Conservation (phyloP, 2,113 vertebrate genomes). For the Platichthys stellatus region DNA sequence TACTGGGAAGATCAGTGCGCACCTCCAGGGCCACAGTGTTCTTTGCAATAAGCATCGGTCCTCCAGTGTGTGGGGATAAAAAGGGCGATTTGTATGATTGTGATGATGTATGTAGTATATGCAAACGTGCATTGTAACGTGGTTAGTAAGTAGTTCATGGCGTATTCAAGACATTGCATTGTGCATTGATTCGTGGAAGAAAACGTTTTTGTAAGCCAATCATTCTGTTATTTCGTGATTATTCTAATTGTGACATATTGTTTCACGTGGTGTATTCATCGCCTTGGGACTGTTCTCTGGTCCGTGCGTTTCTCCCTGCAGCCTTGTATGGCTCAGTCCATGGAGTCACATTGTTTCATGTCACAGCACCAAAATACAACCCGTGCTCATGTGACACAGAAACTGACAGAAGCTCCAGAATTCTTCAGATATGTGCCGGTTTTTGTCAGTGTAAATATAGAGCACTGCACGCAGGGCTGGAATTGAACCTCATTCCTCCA, state of each 20-base stretch:
- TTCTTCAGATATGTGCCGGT: background rate
- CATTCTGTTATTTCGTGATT: background rate
- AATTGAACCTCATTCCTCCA: slow-evolving; percentile 35
- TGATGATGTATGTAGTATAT: background rate
- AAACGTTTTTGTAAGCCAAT: background rate
- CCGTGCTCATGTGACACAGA: background rate
- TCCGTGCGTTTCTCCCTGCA: background rate
- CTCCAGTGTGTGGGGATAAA: background rate
- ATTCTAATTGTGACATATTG: background rate
- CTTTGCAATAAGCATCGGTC: background rate
- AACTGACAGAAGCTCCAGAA: background rate
- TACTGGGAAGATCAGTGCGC: background rate
- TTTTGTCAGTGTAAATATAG: background rate
- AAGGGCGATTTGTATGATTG: background rate
- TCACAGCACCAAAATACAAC: slow-evolving; percentile 10
- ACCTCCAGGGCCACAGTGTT: slow-evolving; percentile 7
- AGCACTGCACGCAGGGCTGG: background rate
- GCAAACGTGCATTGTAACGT: background rate
- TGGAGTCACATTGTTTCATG: slow-evolving; percentile 23
- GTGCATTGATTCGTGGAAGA: background rate
- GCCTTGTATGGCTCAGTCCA: slow-evolving; percentile 7
- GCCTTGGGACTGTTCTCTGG: background rate
- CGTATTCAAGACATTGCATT: background rate
- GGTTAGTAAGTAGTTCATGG: background rate
- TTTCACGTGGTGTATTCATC: background rate